A percentile compares a stretch with the other conserved stretches of the same genome.
Evolutionary conservation across 2,797 vertebrate genomes (phyloP).

Genomic region (Diglossa cyanea): DNA sequence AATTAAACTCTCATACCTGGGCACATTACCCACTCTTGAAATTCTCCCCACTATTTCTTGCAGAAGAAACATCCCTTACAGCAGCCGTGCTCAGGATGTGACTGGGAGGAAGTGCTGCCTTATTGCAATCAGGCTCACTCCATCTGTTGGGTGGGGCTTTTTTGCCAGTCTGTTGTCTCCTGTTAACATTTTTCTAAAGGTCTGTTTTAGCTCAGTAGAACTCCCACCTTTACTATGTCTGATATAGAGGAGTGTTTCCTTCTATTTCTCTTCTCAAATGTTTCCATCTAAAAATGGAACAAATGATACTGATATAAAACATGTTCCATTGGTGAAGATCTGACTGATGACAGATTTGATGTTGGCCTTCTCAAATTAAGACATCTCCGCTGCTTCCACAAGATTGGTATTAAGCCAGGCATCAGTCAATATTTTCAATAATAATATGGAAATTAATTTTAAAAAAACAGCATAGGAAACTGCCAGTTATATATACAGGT

Average conservation of each 20-base stretch:
- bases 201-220: neutral
- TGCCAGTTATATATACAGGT: neutral
- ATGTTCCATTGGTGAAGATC: neutral
- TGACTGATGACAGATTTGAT: neutral
- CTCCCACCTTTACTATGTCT: neutral
- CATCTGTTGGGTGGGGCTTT: neutral
- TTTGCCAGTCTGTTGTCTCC: neutral
- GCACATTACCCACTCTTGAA: accelerated
- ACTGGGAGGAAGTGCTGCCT: neutral
- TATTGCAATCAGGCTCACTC: neutral
- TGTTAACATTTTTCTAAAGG: neutral
- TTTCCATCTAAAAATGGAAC: neutral
- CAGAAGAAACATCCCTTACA: neutral
- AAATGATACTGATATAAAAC: neutral
- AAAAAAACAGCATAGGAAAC: neutral
- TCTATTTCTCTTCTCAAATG: neutral
- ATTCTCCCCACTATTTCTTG: neutral
- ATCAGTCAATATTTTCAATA: neutral
- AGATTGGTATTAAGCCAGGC: neutral
- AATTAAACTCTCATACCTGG: neutral
- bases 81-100: neutral
- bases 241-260: neutral
- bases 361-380: neutral
- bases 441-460: neutral
- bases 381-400: neutral